Conservation (phyloP, 2,797 vertebrate species). For the Lithobates pipiens region DNA sequence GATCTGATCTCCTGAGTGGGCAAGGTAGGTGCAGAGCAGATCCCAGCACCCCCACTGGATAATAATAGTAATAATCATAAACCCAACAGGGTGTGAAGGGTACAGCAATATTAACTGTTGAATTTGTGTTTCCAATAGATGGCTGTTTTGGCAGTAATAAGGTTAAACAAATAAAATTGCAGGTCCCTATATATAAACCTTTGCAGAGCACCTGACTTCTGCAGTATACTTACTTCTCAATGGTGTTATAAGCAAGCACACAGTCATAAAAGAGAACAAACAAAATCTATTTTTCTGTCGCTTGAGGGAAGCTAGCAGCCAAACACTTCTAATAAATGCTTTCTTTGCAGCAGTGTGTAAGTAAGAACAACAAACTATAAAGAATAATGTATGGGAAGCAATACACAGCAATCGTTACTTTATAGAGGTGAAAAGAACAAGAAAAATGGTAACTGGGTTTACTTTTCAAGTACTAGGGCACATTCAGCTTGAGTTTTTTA, state of each 20-base stretch:
- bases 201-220: conserved; percentile 33
- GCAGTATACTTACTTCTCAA: conserved; percentile 39
- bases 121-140: not conserved
- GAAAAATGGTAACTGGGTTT: conserved; percentile 5
- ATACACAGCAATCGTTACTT: conserved; percentile 32
- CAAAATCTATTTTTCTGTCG: conserved; percentile 62
- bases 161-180: conserved; percentile 8
- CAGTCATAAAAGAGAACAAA: conserved; percentile 53
- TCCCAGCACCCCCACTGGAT: no score
- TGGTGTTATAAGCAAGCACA: conserved; percentile 44
- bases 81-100: not conserved
- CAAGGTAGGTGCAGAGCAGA: no score
- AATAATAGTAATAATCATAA: not conserved
- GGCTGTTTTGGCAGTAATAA: not conserved
- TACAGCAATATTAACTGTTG: not conserved
- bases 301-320: conserved; percentile 48
- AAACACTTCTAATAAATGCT: conserved; percentile 61
- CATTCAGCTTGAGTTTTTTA: not conserved
- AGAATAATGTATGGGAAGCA: conserved; percentile 49
- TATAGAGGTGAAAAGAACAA: conserved; percentile 37
- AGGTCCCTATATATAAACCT: conserved; percentile 5
- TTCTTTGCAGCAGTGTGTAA: conserved; percentile 55
- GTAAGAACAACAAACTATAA: conserved; percentile 62
- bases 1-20: no score
- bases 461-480: conserved; percentile 3